Evolutionary conservation across 2,113 vertebrate species (phyloP).

Genomic region (Ginglymostoma cirratum): DNA sequence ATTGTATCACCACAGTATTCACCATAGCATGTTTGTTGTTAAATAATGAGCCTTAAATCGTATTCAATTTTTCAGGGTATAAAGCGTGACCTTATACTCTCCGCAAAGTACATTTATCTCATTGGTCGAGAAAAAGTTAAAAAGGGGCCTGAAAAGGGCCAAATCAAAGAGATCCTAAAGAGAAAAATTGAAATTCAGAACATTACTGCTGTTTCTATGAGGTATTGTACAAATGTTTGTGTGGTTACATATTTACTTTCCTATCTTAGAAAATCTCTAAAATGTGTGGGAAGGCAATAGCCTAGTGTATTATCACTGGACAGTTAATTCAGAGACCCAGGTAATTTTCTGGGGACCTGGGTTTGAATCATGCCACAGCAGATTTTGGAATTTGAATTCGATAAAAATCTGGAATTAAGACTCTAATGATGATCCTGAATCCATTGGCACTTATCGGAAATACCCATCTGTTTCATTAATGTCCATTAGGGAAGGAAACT

Average conservation of each 20-base stretch:
- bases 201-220: slow-evolving; percentile 70
- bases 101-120: slow-evolving; percentile 82
- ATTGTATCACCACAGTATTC: not conserved
- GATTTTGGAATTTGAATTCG: too few species aligned
- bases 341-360: too few species aligned
- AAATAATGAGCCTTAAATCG: not conserved
- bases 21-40: not conserved
- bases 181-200: slow-evolving; percentile 78
- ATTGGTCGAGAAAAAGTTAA: slow-evolving; percentile 92
- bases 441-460: too few species aligned
- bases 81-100: slow-evolving; percentile 88
- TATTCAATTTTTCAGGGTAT: slow-evolving; percentile 63
- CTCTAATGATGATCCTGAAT: too few species aligned
- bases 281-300: not conserved
- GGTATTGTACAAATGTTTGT: slow-evolving; percentile 48
- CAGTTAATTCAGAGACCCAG: too few species aligned
- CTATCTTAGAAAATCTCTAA: too few species aligned
- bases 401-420: too few species aligned
- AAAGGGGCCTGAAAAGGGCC: slow-evolving; percentile 89
- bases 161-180: slow-evolving; percentile 87
- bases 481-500: too few species aligned
- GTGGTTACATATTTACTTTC: not conserved
- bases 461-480: too few species aligned
- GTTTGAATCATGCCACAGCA: too few species aligned
- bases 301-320: too few species aligned